These are phyloP conservation scores for Latheticus oryzae DNA, from an alignment of 2,888 invertebrate genomes.

Conservation along the genomic window DNA sequence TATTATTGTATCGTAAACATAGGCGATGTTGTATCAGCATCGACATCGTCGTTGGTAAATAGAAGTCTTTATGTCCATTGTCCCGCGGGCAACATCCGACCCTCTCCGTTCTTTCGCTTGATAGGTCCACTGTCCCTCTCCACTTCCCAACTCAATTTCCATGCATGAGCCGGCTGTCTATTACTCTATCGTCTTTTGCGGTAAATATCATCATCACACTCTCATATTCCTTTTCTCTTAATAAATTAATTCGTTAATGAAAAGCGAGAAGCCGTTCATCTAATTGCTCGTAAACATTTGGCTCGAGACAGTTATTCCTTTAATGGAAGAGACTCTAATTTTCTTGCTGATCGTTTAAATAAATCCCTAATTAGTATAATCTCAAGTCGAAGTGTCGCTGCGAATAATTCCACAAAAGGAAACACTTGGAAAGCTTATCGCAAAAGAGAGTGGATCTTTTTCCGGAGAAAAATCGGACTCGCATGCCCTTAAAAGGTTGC, in stretches of 20 bases:
- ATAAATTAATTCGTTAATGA: slow-evolving; percentile 55
- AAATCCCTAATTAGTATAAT: slow-evolving; percentile 53
- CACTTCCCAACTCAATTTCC: slow-evolving; percentile 33
- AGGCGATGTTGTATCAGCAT: not conserved
- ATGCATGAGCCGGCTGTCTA: slow-evolving; percentile 27
- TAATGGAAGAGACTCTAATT: slow-evolving; percentile 50
- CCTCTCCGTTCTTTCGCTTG: slow-evolving; percentile 5
- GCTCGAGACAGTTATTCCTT: slow-evolving; percentile 45
- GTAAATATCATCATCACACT: slow-evolving; percentile 7
- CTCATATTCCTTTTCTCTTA: too few relatives aligned
- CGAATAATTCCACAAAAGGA: slow-evolving; percentile 30
- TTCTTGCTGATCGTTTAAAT: slow-evolving; percentile 49
- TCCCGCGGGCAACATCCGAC: slow-evolving; percentile 6
- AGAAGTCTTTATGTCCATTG: slow-evolving; percentile 1
- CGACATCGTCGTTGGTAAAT: slow-evolving; percentile 10
- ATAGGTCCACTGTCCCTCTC: slow-evolving; percentile 20
- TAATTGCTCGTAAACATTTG: slow-evolving; percentile 57
- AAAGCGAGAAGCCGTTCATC: slow-evolving; percentile 53
- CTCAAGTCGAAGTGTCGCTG: slow-evolving; percentile 32
- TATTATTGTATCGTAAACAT: not conserved
- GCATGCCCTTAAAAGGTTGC: slow-evolving; percentile 9
- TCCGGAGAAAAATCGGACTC: slow-evolving; percentile 17
- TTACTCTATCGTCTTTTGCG: slow-evolving; percentile 31
- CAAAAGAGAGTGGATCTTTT: slow-evolving; percentile 20
- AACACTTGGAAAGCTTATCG: slow-evolving; percentile 28